A percentile compares a stretch with the other conserved stretches of the same genome.
Evolutionary conservation across 2,113 vertebrate genomes (phyloP).

Genomic region (Romanogobio albipinnatus): DNA sequence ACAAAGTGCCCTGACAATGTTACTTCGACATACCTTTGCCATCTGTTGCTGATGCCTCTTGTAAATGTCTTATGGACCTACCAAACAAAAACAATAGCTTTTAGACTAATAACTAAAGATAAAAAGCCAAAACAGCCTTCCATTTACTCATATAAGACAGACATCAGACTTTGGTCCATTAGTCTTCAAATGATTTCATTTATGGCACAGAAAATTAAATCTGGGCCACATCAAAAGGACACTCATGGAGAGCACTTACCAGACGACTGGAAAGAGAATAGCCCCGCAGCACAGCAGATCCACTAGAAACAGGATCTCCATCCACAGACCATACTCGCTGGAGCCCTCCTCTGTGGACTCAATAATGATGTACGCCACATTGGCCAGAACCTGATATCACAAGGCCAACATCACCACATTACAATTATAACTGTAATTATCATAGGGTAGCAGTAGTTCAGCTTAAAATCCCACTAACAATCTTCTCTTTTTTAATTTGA

Average conservation of each 20-base stretch:
- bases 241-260: slow-evolving; percentile 70
- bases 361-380: slow-evolving; percentile 87
- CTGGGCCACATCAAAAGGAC: not conserved
- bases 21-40: slow-evolving; percentile 81
- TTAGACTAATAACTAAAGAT: not conserved
- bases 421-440: not conserved
- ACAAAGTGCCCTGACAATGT: not conserved
- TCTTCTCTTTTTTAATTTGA: not conserved
- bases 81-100: not conserved
- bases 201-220: not conserved
- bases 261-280: slow-evolving; percentile 88
- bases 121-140: not conserved
- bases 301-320: slow-evolving; percentile 85
- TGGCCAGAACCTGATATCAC: slow-evolving; percentile 81
- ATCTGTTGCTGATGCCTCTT: slow-evolving; percentile 87
- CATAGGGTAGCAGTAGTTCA: not conserved
- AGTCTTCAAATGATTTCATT: not conserved
- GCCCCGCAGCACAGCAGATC: slow-evolving; percentile 88
- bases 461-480: not conserved
- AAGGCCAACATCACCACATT: not conserved
- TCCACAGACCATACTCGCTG: slow-evolving; percentile 84
- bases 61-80: slow-evolving; percentile 89
- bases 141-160: not conserved
- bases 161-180: not conserved
- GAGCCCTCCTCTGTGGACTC: slow-evolving; percentile 88